phyloP scores from a whole-genome alignment of 2,888 invertebrate genomes.

The Chaetoderma sp. region DNA sequence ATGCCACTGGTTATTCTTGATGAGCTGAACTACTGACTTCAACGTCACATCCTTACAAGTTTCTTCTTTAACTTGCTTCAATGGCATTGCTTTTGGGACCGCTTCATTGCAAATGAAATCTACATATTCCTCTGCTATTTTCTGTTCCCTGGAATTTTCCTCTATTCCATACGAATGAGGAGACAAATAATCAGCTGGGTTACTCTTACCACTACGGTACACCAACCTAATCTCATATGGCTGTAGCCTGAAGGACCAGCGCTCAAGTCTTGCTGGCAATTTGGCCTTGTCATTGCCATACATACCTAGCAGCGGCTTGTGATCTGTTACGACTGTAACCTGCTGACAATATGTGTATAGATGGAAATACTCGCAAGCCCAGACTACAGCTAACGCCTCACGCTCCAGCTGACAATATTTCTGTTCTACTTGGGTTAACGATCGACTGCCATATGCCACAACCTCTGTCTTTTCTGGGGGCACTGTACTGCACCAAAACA shows the following conservation, averaged over 20 bases:
- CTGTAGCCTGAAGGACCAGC: conserved; percentile 35
- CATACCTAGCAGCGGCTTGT: conserved; percentile 40
- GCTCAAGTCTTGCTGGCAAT: conserved; percentile 30
- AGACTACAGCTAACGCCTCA: conserved; percentile 32
- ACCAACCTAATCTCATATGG: conserved; percentile 31
- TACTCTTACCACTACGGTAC: conserved; percentile 38
- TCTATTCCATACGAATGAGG: too few species aligned
- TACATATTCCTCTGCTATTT: too few species aligned
- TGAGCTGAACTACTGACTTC: too few species aligned
- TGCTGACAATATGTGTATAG: conserved; percentile 35
- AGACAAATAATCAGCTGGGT: conserved; percentile 41
- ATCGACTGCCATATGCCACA: conserved; percentile 14
- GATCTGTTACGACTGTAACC: conserved; percentile 41
- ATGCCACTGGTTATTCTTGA: too few species aligned
- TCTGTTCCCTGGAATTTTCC: too few species aligned
- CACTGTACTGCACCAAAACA: conserved; percentile 23
- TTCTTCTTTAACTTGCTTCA: too few species aligned
- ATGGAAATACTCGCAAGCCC: conserved; percentile 40
- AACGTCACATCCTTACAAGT: too few species aligned
- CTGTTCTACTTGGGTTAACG: conserved; percentile 13
- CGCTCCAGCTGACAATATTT: conserved; percentile 30
- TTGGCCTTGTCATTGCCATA: conserved; percentile 32
- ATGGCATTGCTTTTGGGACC: too few species aligned
- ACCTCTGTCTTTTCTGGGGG: too few species aligned
- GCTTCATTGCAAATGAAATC: too few species aligned